Percentiles rank a stretch among this genome's conserved stretches.
Evolutionary conservation across 2,797 vertebrate genomes (phyloP).

Genomic region (Scyliorhinus canicula): DNA sequence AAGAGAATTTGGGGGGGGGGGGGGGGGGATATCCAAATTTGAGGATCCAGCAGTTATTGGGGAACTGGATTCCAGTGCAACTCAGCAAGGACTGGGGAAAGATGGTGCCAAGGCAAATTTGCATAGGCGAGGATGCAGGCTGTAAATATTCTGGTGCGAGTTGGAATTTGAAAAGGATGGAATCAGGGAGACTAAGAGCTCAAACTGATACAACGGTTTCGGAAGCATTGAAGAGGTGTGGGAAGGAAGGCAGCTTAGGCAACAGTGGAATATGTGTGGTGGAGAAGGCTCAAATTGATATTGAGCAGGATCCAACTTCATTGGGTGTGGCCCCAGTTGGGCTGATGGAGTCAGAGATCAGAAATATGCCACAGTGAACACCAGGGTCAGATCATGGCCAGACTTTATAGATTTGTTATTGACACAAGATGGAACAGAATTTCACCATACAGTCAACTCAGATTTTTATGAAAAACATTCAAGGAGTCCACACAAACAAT

Average conservation of each 20-base stretch:
- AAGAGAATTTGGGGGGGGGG: background rate
- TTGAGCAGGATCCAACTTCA: background rate
- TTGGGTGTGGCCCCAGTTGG: background rate
- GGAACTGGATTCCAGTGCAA: background rate
- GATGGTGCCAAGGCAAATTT: background rate
- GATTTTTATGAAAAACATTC: background rate
- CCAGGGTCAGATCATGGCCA: background rate
- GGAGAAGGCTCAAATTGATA: background rate
- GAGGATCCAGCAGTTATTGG: background rate
- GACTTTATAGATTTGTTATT: background rate
- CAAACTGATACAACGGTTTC: background rate
- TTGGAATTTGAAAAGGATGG: background rate
- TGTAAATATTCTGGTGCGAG: background rate
- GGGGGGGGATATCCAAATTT: background rate
- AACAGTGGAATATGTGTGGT: background rate
- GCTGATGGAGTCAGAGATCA: background rate
- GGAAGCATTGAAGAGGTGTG: background rate
- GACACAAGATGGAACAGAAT: background rate
- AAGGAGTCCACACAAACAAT: background rate
- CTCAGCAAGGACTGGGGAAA: background rate
- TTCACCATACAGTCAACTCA: background rate
- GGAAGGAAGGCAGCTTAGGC: background rate
- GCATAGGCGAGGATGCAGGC: background rate
- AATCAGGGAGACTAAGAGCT: background rate
- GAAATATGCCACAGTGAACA: background rate